These are phyloP conservation scores for Drosophila quadrilineata DNA, from an alignment of 1,140 invertebrate species.

Conservation along the genomic window DNA sequence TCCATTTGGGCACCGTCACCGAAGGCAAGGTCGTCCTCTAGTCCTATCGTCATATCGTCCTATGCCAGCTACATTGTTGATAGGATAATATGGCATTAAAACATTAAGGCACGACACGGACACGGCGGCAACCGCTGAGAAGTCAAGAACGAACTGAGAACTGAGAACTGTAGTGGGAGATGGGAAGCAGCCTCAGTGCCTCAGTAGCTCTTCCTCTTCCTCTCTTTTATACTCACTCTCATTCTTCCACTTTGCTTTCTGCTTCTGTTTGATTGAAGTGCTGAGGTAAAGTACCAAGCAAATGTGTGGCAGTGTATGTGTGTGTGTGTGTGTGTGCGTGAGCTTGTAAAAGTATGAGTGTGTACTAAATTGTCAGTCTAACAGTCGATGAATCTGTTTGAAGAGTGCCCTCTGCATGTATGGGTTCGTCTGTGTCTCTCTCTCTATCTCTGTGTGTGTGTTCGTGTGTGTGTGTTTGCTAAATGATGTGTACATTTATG, in stretches of 20 bases:
- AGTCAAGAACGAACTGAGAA: background rate
- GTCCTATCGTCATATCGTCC: no score
- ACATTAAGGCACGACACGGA: slow-evolving; percentile 54
- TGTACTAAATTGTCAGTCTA: slow-evolving; percentile 16
- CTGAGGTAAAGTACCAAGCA: slow-evolving; percentile 18
- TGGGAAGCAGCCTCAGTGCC: background rate
- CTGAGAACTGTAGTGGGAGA: background rate
- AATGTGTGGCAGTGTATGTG: slow-evolving; percentile 2
- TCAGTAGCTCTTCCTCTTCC: no score
- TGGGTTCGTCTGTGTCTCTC: slow-evolving; percentile 2
- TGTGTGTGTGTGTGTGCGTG: slow-evolving; percentile 13
- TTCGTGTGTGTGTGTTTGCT: background rate
- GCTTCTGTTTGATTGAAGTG: slow-evolving; percentile 26
- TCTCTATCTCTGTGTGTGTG: background rate
- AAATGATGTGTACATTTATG: slow-evolving; percentile 15
- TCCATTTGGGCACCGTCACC: slow-evolving; percentile 59
- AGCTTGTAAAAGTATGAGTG: no score
- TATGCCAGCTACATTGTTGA: slow-evolving; percentile 57
- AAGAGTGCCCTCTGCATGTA: no score
- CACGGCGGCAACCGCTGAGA: background rate
- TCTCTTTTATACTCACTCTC: no score
- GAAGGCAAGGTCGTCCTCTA: slow-evolving; percentile 58
- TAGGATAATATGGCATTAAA: slow-evolving; percentile 71
- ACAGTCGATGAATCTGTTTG: slow-evolving; percentile 29
- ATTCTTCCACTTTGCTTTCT: no score